A percentile compares a stretch with the other conserved stretches of the same genome.
These are phyloP conservation scores for Ptilorrhoa leucosticta DNA, from an alignment of 2,113 vertebrate species.

Conservation along the genomic window DNA sequence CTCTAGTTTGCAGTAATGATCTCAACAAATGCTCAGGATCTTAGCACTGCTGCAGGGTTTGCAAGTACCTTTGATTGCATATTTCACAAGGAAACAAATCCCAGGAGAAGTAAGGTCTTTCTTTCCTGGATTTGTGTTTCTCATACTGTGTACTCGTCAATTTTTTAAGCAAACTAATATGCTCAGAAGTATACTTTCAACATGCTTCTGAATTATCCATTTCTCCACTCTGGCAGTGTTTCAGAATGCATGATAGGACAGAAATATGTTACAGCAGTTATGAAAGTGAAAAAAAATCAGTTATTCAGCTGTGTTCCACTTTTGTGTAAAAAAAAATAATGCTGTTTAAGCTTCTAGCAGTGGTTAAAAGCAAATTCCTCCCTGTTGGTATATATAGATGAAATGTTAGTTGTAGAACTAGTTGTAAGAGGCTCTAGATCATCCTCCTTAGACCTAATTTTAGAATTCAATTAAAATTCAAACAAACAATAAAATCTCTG, in stretches of 20 bases:
- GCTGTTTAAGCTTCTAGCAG: neutral
- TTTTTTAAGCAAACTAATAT: neutral
- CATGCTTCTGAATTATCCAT: neutral
- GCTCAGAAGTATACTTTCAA: neutral
- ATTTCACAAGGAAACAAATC: neutral
- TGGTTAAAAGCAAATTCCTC: neutral
- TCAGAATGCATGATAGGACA: neutral
- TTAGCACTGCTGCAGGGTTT: neutral
- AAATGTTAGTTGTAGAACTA: neutral
- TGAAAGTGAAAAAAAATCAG: neutral
- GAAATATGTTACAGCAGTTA: neutral
- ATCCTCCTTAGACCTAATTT: neutral
- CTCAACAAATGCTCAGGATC: neutral
- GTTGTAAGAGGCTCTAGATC: neutral
- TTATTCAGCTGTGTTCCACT: neutral
- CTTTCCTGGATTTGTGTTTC: neutral
- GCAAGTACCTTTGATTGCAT: neutral
- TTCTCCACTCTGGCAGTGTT: neutral
- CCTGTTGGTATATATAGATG: neutral
- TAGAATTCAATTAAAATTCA: constrained; percentile 9
- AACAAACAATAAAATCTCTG: neutral
- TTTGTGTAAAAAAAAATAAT: neutral
- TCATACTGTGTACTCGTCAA: neutral
- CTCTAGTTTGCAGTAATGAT: neutral
- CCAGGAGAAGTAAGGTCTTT: neutral